Percentiles rank a stretch among this genome's conserved stretches.
These are phyloP conservation scores for Iphiclides podalirius DNA, from an alignment of 2,888 invertebrate species.

Conservation along the genomic window DNA sequence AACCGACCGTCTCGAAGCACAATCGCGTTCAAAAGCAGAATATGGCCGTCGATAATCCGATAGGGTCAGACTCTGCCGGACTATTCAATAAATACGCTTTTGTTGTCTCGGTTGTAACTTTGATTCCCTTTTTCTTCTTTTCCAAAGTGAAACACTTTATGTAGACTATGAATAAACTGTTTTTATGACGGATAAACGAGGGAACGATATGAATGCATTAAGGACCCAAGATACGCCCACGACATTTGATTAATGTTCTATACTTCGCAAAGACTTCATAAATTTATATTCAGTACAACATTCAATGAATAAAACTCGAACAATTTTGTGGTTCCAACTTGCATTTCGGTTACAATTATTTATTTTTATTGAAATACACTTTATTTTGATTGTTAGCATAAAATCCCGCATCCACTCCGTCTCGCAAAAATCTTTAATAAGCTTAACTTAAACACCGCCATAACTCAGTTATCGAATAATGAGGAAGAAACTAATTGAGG, in stretches of 20 bases:
- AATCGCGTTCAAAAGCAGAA: conserved; percentile 5
- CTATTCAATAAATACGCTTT: conserved; percentile 28
- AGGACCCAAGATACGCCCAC: not conserved
- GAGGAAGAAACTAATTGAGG: conserved; percentile 24
- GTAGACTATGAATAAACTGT: not conserved
- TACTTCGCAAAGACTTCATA: not conserved
- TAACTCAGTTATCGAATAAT: conserved; percentile 23
- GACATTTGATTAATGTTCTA: not conserved
- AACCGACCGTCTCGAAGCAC: not conserved
- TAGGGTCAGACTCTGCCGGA: conserved; percentile 17
- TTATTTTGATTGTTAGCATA: no score
- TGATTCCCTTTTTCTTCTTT: not conserved
- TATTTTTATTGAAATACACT: no score
- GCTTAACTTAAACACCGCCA: conserved; percentile 15
- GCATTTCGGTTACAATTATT: no score
- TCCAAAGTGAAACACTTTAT: not conserved
- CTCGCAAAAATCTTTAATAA: conserved; percentile 7
- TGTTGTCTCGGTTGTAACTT: conserved; percentile 34
- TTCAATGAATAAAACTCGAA: no score
- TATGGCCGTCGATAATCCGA: conserved; percentile 12
- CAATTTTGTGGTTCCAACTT: no score
- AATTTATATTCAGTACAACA: no score
- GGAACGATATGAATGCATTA: no score
- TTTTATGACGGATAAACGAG: no score
- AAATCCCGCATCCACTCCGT: not conserved